phyloP scores from a whole-genome alignment of 2,888 invertebrate species.

The Tolmerus cingulatus region DNA sequence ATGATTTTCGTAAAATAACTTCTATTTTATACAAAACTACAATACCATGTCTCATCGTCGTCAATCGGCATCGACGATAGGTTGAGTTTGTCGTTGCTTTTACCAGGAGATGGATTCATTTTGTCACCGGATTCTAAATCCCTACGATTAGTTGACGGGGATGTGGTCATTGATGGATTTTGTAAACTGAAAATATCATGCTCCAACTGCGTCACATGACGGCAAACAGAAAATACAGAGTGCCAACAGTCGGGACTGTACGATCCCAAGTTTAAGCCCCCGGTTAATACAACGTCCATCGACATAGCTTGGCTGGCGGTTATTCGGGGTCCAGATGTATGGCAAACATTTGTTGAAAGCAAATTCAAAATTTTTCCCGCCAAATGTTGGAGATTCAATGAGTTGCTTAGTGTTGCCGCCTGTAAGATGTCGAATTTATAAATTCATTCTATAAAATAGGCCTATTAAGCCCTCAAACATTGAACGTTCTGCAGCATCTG shows the following conservation, averaged over 20 bases:
- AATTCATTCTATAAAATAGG: not conserved
- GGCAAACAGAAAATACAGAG: conserved; percentile 92
- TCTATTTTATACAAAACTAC: not conserved
- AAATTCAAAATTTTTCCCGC: conserved; percentile 90
- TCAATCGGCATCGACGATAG: conserved; percentile 70
- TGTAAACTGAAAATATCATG: conserved; percentile 89
- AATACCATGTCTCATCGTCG: conserved; percentile 81
- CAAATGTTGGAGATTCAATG: conserved; percentile 85
- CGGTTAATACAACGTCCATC: conserved; percentile 87
- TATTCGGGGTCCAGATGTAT: conserved; percentile 77
- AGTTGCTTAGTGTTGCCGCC: conserved; percentile 90
- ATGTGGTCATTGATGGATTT: conserved; percentile 59
- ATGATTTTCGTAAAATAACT: not conserved
- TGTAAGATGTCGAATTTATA: conserved; percentile 55
- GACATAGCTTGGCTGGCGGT: conserved; percentile 90
- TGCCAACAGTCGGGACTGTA: conserved; percentile 95
- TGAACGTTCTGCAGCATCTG: not conserved
- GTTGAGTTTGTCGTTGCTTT: conserved; percentile 70
- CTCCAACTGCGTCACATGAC: conserved; percentile 91
- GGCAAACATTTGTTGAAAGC: conserved; percentile 88
- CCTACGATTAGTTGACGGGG: conserved; percentile 59
- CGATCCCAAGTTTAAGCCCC: conserved; percentile 89
- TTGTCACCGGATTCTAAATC: conserved; percentile 62
- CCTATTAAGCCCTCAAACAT: not conserved
- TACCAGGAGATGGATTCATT: conserved; percentile 61